Conservation (phyloP, 2,113 vertebrate genomes). For the Piaya cayana region DNA sequence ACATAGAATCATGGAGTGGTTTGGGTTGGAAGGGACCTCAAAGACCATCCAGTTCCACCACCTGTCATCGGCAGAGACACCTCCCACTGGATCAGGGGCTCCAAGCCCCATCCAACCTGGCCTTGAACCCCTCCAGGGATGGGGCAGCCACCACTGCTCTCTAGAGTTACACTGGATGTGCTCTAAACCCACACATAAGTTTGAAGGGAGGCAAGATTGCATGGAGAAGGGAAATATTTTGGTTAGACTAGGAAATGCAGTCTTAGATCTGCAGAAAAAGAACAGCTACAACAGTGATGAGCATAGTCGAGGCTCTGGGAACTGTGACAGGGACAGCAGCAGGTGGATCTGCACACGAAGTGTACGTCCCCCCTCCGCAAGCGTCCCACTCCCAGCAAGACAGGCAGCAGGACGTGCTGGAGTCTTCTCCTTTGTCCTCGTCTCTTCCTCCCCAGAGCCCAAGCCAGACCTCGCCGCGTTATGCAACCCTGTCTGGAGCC, state of each 20-base stretch:
- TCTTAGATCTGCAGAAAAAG: neutral
- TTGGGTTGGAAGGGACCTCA: too few relatives aligned
- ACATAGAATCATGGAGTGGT: too few relatives aligned
- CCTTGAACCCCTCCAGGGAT: too few relatives aligned
- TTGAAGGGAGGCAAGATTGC: neutral
- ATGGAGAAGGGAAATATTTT: neutral
- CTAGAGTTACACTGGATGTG: neutral
- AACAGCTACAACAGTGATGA: neutral
- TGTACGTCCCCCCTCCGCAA: accelerated
- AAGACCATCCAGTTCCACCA: too few relatives aligned
- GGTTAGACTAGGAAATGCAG: neutral
- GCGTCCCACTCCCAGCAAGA: neutral
- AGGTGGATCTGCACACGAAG: neutral
- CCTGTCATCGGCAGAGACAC: too few relatives aligned
- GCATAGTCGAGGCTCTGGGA: accelerated
- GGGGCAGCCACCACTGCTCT: neutral
- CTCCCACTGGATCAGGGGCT: too few relatives aligned
- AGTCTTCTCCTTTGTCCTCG: neutral
- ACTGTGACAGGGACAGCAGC: neutral
- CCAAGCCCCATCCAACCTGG: too few relatives aligned
- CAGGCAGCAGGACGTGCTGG: neutral
- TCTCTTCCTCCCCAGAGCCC: neutral
- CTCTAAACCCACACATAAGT: neutral
- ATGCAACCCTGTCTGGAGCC: conserved; percentile 11
- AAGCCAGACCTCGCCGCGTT: neutral